These are phyloP conservation scores for Lagodon rhomboides DNA, from an alignment of 2,797 vertebrate genomes.

Conservation along the genomic window DNA sequence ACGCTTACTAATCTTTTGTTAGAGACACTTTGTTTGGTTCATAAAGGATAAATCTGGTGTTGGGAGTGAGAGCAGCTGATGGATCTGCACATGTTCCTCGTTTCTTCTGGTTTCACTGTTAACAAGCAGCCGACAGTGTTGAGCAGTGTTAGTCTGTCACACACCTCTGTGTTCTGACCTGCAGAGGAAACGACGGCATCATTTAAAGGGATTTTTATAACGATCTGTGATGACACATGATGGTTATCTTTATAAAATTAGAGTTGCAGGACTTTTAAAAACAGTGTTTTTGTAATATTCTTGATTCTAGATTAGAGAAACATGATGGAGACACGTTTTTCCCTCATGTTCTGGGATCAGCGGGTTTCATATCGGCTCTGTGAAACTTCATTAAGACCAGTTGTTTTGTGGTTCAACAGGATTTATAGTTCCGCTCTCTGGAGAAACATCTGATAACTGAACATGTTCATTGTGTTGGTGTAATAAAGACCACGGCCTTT, in stretches of 20 bases:
- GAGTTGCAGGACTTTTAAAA: neutral
- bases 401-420: neutral
- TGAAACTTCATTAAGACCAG: neutral
- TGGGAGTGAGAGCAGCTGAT: neutral
- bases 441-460: slow-evolving; percentile 17
- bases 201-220: slow-evolving; percentile 21
- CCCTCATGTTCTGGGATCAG: neutral
- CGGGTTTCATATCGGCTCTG: slow-evolving; percentile 1
- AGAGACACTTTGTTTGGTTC: neutral
- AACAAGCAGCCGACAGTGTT: neutral
- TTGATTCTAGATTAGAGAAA: neutral
- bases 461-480: slow-evolving; percentile 31
- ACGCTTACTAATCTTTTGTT: no score
- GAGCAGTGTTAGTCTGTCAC: slow-evolving; percentile 8
- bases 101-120: neutral
- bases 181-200: neutral
- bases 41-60: neutral
- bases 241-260: neutral
- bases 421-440: neutral
- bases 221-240: neutral
- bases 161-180: neutral
- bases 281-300: slow-evolving; percentile 38
- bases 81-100: neutral
- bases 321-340: neutral
- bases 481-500: slow-evolving; percentile 50